phyloP scores from a whole-genome alignment of 2,113 vertebrate genomes.

The Macquaria australasica region DNA sequence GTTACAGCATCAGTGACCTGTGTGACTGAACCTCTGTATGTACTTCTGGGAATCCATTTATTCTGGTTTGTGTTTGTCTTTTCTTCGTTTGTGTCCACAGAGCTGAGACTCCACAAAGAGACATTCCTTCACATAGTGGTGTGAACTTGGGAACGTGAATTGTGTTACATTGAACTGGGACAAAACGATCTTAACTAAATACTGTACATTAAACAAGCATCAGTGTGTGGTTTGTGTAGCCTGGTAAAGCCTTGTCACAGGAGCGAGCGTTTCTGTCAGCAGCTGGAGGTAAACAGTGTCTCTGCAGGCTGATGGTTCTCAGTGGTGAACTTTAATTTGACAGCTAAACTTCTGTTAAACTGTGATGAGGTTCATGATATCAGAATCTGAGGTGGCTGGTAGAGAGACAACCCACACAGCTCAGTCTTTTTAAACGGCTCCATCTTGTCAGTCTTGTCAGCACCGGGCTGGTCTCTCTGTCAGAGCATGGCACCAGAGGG shows the following conservation, averaged over 20 bases:
- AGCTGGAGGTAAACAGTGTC: too few species aligned
- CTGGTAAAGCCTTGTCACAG: too few species aligned
- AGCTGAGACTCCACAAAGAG: background rate
- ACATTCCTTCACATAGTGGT: conserved; percentile 6
- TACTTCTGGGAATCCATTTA: conserved; percentile 28
- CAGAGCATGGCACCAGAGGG: too few species aligned
- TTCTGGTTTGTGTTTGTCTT: conserved; percentile 12
- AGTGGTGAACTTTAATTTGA: too few species aligned
- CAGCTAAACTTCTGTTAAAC: too few species aligned
- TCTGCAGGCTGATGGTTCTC: too few species aligned
- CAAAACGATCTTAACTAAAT: background rate
- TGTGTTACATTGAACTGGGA: background rate
- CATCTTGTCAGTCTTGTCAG: background rate
- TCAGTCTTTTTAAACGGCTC: background rate
- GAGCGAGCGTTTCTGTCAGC: too few species aligned
- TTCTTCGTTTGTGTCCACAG: conserved; percentile 23
- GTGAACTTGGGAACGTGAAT: background rate
- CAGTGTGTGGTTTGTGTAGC: background rate
- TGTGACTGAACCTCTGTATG: background rate
- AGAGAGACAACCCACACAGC: too few species aligned
- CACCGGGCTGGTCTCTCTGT: too few species aligned
- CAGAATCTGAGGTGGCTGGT: too few species aligned
- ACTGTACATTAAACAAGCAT: background rate
- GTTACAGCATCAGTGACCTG: background rate
- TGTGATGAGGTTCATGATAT: too few species aligned